phyloP scores from a whole-genome alignment of 2,797 vertebrate genomes.

The Fringilla coelebs region DNA sequence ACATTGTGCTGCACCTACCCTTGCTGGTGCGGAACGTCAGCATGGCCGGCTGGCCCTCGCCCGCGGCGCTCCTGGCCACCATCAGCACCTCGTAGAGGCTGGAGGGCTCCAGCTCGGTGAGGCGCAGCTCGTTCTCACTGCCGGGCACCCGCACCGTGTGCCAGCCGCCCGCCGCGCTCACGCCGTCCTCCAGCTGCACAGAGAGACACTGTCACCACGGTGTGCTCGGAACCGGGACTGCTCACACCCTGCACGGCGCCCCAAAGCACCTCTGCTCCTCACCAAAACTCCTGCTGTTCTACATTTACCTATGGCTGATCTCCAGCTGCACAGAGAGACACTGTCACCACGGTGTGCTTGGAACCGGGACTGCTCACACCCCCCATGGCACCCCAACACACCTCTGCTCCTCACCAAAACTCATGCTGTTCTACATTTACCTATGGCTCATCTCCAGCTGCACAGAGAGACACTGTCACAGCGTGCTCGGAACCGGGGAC shows the following conservation, averaged over 20 bases:
- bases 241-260: background rate
- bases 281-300: background rate
- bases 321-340: too few species aligned
- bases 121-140: conserved; percentile 89
- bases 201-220: rapidly evolving
- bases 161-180: conserved; percentile 81
- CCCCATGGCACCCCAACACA: too few species aligned
- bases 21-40: conserved; percentile 97
- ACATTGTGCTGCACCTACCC: conserved; percentile 73
- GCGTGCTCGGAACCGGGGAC: too few species aligned
- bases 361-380: too few species aligned
- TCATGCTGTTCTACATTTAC: too few species aligned
- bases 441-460: too few species aligned
- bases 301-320: too few species aligned
- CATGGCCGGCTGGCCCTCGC: conserved; percentile 96
- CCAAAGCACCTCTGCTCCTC: too few species aligned
- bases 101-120: conserved; percentile 90
- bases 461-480: too few species aligned
- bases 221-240: rapidly evolving
- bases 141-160: conserved; percentile 92
- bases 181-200: conserved; percentile 79
- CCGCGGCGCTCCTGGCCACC: conserved; percentile 89
- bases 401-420: too few species aligned
- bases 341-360: too few species aligned
- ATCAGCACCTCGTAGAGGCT: conserved; percentile 97